Evolutionary conservation across 2,113 vertebrate genomes (phyloP).

Genomic region (Heliornis fulica): DNA sequence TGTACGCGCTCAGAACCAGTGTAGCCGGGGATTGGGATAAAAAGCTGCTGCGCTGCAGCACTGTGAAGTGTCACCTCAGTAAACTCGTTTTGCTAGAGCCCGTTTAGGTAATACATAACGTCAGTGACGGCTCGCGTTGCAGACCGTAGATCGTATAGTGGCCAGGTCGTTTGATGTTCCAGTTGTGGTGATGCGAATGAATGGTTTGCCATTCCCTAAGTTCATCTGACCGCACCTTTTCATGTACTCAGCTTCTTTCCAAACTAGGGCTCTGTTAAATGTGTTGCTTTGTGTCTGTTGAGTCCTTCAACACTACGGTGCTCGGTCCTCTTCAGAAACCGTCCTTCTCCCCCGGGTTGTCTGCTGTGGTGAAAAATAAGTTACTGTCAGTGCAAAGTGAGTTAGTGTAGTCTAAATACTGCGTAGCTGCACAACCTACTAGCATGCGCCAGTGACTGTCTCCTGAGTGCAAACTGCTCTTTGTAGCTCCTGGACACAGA

Average conservation of each 20-base stretch:
- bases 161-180: not conserved
- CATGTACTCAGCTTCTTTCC: fast-evolving
- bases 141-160: fast-evolving
- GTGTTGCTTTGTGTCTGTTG: fast-evolving
- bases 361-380: not conserved
- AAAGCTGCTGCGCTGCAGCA: fast-evolving
- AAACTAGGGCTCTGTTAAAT: not conserved
- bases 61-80: not conserved
- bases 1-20: fast-evolving
- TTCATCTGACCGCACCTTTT: not conserved
- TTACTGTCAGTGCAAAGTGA: not conserved
- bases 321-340: not conserved
- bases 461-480: not conserved
- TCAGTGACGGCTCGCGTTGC: not conserved
- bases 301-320: fast-evolving
- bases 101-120: fast-evolving
- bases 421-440: not conserved
- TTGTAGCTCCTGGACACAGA: not conserved
- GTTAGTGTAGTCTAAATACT: not conserved
- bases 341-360: not conserved
- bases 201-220: not conserved
- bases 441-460: not conserved
- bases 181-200: not conserved
- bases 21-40: not conserved
- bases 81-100: not conserved